These are phyloP conservation scores for Lerista edwardsae DNA, from an alignment of 2,797 vertebrate genomes.

Conservation along the genomic window DNA sequence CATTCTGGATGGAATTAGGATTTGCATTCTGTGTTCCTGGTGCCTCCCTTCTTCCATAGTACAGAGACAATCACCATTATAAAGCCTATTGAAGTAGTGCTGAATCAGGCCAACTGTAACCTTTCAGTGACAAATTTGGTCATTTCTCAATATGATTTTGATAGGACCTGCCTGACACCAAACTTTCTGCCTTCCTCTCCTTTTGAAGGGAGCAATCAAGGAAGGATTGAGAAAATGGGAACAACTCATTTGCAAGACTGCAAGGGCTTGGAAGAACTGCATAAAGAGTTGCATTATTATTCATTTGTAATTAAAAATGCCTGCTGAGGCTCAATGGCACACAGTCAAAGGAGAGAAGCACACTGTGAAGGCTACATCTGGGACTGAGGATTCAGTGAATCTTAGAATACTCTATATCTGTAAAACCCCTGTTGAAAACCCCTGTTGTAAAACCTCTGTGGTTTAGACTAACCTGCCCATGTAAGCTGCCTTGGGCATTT, in stretches of 20 bases:
- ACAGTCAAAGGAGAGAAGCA: too few species aligned
- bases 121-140: not conserved
- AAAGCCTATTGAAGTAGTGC: not conserved
- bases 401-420: too few species aligned
- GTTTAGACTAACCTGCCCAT: too few species aligned
- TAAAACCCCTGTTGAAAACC: too few species aligned
- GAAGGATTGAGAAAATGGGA: too few species aligned
- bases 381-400: too few species aligned
- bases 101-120: not conserved
- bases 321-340: too few species aligned
- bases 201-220: too few species aligned
- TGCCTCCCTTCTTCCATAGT: not conserved
- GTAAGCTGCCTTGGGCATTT: too few species aligned
- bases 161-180: not conserved
- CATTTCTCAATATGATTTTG: not conserved
- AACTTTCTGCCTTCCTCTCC: not conserved
- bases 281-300: not conserved
- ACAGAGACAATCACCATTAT: not conserved
- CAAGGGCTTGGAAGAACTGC: not conserved
- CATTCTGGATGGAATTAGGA: not conserved
- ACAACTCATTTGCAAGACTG: not conserved
- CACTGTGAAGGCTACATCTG: too few species aligned
- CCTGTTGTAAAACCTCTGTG: too few species aligned
- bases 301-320: too few species aligned
- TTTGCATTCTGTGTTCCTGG: conserved; percentile 22